Conservation (phyloP, 2,888 invertebrate genomes). For the Biston stratarius region DNA sequence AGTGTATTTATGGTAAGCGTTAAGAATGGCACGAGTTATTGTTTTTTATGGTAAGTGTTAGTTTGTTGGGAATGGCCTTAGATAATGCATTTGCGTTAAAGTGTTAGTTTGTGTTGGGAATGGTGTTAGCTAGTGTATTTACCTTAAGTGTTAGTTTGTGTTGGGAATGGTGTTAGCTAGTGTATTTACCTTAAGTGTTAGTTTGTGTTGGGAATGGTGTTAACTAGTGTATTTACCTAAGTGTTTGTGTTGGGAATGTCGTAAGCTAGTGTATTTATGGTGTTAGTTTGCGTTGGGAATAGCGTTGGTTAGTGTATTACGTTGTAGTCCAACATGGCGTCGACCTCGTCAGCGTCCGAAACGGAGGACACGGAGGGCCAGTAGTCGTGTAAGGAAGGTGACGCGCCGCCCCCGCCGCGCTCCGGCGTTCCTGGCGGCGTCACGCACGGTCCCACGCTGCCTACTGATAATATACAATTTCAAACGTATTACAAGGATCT, state of each 20-base stretch:
- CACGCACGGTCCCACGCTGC: constrained; percentile 35
- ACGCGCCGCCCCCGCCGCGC: constrained; percentile 40
- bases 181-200: too few species aligned
- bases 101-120: background rate
- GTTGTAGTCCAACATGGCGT: constrained; percentile 73
- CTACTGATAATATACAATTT: background rate
- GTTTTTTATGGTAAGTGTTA: too few species aligned
- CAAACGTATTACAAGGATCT: background rate
- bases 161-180: too few species aligned
- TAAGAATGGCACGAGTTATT: too few species aligned
- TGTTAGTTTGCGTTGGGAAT: background rate
- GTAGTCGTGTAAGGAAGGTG: constrained; percentile 67
- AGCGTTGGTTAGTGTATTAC: constrained; percentile 53
- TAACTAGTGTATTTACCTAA: too few species aligned
- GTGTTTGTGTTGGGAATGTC: background rate
- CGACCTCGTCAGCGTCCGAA: constrained; percentile 76
- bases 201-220: too few species aligned
- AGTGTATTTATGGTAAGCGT: too few species aligned
- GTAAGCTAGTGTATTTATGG: background rate
- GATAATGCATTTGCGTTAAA: too few species aligned
- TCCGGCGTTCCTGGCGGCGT: constrained; percentile 55
- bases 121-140: background rate
- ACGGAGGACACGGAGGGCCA: constrained; percentile 72
- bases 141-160: background rate
- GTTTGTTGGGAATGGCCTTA: too few species aligned